Evolutionary conservation across 2,797 vertebrate genomes (phyloP).

Genomic region (Centropyge bicolor): DNA sequence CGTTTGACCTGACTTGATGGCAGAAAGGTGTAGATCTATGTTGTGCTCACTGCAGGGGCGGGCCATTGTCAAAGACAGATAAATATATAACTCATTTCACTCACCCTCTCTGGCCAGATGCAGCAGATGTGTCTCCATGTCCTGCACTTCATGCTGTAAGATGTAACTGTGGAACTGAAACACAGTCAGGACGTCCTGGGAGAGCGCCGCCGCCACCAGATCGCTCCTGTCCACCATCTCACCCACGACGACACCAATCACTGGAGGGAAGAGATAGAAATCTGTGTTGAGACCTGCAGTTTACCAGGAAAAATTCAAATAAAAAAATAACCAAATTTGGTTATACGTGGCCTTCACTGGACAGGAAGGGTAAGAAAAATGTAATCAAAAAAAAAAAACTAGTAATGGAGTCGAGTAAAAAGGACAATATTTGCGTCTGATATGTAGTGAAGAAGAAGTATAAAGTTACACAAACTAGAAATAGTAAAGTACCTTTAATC

Average conservation of each 20-base stretch:
- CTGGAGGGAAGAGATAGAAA: conserved; percentile 73
- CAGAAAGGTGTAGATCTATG: too few relatives aligned
- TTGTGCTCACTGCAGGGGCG: too few relatives aligned
- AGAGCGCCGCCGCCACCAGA: conserved; percentile 82
- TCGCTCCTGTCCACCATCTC: conserved; percentile 93
- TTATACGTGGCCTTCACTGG: too few relatives aligned
- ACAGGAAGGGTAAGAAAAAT: background rate
- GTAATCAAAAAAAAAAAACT: background rate
- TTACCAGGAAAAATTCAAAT: background rate
- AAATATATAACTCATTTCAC: background rate
- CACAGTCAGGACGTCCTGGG: conserved; percentile 92
- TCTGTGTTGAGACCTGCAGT: background rate
- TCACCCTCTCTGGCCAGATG: conserved; percentile 93
- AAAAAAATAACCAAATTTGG: too few relatives aligned
- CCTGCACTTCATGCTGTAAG: conserved; percentile 85
- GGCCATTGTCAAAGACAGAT: too few relatives aligned
- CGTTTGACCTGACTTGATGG: too few relatives aligned
- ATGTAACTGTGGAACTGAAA: conserved; percentile 95
- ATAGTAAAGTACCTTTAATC: background rate
- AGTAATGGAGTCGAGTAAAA: background rate
- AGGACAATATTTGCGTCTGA: background rate
- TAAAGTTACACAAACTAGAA: background rate
- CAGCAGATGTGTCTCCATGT: conserved; percentile 91
- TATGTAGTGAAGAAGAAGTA: background rate
- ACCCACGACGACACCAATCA: conserved; percentile 89